These are phyloP conservation scores for Naja naja DNA, from an alignment of 2,113 vertebrate genomes.

Conservation along the genomic window DNA sequence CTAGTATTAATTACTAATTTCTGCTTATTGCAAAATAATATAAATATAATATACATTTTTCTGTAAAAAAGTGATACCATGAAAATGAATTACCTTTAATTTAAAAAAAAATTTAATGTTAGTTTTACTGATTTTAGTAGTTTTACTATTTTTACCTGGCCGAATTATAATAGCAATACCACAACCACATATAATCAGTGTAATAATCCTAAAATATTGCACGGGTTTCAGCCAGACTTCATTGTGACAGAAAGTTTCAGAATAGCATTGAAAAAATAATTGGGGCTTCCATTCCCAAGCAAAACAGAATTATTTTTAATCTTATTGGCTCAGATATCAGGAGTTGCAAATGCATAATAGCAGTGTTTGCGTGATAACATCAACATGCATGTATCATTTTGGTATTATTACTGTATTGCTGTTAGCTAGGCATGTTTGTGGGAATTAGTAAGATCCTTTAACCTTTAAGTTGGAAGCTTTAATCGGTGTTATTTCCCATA, in stretches of 20 bases:
- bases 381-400: background rate
- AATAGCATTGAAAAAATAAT: background rate
- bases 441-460: background rate
- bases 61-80: background rate
- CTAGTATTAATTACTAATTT: background rate
- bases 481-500: background rate
- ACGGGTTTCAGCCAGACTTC: background rate
- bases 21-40: background rate
- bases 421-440: background rate
- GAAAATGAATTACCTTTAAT: background rate
- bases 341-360: background rate
- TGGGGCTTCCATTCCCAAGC: background rate
- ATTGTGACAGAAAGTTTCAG: background rate
- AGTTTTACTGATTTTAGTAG: background rate
- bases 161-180: background rate
- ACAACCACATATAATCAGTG: background rate
- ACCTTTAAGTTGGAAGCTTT: background rate
- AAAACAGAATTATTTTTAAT: slow-evolving; percentile 22
- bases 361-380: background rate
- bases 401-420: background rate
- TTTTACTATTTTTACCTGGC: fast-evolving
- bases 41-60: background rate
- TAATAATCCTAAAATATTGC: background rate
- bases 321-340: background rate
- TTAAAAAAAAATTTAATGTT: background rate